Base-by-base conservation (phyloP, 2,888 invertebrate genomes). In the Melipona beecheii region DNA sequence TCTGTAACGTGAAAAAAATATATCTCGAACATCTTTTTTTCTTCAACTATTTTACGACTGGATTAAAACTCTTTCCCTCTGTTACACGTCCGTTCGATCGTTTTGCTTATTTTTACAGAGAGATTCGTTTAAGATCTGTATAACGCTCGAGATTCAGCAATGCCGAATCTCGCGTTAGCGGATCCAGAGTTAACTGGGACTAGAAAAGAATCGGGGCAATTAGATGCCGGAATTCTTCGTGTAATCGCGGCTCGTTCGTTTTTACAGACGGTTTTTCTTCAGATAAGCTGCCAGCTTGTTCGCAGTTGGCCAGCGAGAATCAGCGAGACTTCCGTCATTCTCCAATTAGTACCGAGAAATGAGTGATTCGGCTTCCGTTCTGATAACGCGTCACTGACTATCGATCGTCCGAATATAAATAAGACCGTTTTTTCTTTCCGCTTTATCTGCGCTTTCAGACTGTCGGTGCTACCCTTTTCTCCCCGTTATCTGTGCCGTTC, bases 401-500 rank as follows among this genome's bases (percentile, higher is more conserved):
- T 84, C 84, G 78, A 86, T 86, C 78, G 74, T 71, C 64, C 66
- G 70, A 80, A 65, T 58, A 78, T 79, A 83, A 83, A 87, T 85
- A 84, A 81, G 60, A 84, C 81, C 73, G 80, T 83, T 43, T 79
- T 36, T 85, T 79, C 75, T 86, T 72, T 78, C 60, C 60, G 72
- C 43, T 85, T 86, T 90, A 85, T 84, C 84, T 69, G 43, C 19
- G 24, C n/a, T 50, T 58, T 50, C 66, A 58, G 58, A 56, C 76
- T 78, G 71, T 73, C 66, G 62, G 31, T 36, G 60, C 65, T 65
- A 81, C 80, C 86, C 66, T 72, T 78, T 84, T 70, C 75, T 72
- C 68, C 31, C 79, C 24, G 66, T 84, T 91, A 89, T 91, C 87
- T 68, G 77, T 86, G 85, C 78, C 86, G 83, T 90, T 90, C 90